Base-by-base conservation (phyloP, 1,140 invertebrate genomes). In the Conopomorpha cramerella region DNA sequence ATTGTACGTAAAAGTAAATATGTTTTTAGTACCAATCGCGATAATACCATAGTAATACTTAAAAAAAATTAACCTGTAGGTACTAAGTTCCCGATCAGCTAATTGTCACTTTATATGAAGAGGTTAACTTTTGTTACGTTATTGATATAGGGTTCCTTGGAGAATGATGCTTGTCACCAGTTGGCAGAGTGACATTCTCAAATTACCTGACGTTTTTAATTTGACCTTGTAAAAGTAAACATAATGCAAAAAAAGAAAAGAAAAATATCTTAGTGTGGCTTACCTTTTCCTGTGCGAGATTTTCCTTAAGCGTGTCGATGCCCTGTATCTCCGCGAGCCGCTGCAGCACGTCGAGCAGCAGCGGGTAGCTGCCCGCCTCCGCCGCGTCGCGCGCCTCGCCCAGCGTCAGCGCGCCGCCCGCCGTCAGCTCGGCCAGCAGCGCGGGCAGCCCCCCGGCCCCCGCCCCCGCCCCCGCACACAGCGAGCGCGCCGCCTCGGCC, bases 391-490 rank as follows among this genome's bases (percentile, higher is more conserved):
- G 87, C 83, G 16, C 83, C 85, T 15, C 96, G 78, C 60, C 84
- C n/a, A n/a, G 84, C 16, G 84, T 81, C 61, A 90, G 88, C 37
- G 91, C 93, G 38, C 87, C 81, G 16, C 82, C 81, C 68, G 90
- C 91, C 58, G 89, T 84, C 38, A 97, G 81, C 54, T 90, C 86
- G 66, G 95, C 92, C 30, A 98, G 81, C 41, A 98, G 80, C 25
- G 95, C 93, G 77, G 94, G 93, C 57, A 95, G 88, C 34, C 86
- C 83, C 2, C 93, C 94, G 55, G 88, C 88, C 50, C 95, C 92
- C 29, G 93, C 89, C 34, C 90, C 84, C 3, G 87, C 84, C 12
- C 90, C 90, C 31, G 96, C 79, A 54, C 96, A 93, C 2, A 82
- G 81, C 36, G 55, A 46, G 8, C 55, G 53, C 45, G 57, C 45